These are phyloP conservation scores for Cryptomyrus ogoouensis DNA, from an alignment of 2,113 vertebrate genomes.

Conservation along the genomic window DNA sequence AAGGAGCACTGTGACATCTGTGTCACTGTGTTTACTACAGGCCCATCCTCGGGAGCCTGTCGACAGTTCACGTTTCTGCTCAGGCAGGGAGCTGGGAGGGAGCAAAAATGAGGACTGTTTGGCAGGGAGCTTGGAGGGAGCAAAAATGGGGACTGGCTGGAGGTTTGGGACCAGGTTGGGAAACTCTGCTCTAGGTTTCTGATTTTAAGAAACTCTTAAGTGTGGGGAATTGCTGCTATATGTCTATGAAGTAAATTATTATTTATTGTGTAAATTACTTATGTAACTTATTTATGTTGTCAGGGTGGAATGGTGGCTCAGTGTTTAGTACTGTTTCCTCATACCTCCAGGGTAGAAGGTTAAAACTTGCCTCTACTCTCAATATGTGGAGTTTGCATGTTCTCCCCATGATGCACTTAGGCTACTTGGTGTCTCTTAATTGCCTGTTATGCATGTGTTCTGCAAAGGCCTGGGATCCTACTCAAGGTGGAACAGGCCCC, in stretches of 20 bases:
- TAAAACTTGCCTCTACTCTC: not conserved
- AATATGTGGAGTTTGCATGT: not conserved
- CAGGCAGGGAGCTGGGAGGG: not conserved
- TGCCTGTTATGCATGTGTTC: not conserved
- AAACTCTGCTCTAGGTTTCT: too few species aligned
- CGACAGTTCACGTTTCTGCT: not conserved
- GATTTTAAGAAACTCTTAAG: too few species aligned
- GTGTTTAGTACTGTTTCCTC: not conserved
- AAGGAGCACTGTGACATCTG: not conserved
- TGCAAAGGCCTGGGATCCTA: not conserved
- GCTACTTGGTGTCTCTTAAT: not conserved
- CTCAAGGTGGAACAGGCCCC: not conserved
- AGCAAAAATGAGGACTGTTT: too few species aligned
- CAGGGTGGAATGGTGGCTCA: not conserved
- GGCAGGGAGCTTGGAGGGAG: not conserved
- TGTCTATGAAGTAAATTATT: not conserved
- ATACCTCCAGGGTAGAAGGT: not conserved
- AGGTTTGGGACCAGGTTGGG: too few species aligned
- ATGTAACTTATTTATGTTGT: too few species aligned
- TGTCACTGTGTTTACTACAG: not conserved
- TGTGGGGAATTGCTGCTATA: too few species aligned
- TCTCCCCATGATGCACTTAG: not conserved
- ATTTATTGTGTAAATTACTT: not conserved
- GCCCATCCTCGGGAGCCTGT: not conserved
- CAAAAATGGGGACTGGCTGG: too few species aligned